Evolutionary conservation across 2,113 vertebrate genomes (phyloP).

Genomic region (Lampris incognitus): DNA sequence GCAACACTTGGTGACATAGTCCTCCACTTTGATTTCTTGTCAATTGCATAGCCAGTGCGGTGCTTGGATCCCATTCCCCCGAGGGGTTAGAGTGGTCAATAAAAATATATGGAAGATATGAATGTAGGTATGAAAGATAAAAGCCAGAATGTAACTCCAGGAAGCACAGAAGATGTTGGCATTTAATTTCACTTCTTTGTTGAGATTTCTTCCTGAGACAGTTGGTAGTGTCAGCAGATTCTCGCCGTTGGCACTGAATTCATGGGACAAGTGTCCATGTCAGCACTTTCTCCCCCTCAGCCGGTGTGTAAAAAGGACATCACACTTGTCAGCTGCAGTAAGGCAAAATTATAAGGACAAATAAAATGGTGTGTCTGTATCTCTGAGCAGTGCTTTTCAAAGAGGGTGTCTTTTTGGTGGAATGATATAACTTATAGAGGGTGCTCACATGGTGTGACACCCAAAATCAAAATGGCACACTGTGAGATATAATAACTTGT

Average conservation of each 20-base stretch:
- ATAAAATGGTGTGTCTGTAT: slow-evolving; percentile 71
- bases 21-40: slow-evolving; percentile 19
- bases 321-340: slow-evolving; percentile 73
- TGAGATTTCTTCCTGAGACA: slow-evolving; percentile 79
- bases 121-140: slow-evolving; percentile 65
- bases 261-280: slow-evolving; percentile 80
- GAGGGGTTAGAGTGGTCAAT: slow-evolving; percentile 43
- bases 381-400: slow-evolving; percentile 45
- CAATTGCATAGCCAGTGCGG: not conserved
- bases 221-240: slow-evolving; percentile 80
- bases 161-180: slow-evolving; percentile 67
- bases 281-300: slow-evolving; percentile 80
- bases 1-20: slow-evolving; percentile 16
- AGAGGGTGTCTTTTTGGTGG: slow-evolving; percentile 43
- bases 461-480: too few relatives aligned
- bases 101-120: slow-evolving; percentile 34
- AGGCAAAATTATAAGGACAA: slow-evolving; percentile 75
- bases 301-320: slow-evolving; percentile 74
- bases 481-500: not conserved
- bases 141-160: slow-evolving; percentile 50
- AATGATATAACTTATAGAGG: slow-evolving; percentile 45
- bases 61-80: not conserved
- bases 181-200: slow-evolving; percentile 82
- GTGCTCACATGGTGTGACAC: slow-evolving; percentile 25
- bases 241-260: slow-evolving; percentile 70